phyloP scores from a whole-genome alignment of 2,113 vertebrate species.

The Pseudopipra pipra region DNA sequence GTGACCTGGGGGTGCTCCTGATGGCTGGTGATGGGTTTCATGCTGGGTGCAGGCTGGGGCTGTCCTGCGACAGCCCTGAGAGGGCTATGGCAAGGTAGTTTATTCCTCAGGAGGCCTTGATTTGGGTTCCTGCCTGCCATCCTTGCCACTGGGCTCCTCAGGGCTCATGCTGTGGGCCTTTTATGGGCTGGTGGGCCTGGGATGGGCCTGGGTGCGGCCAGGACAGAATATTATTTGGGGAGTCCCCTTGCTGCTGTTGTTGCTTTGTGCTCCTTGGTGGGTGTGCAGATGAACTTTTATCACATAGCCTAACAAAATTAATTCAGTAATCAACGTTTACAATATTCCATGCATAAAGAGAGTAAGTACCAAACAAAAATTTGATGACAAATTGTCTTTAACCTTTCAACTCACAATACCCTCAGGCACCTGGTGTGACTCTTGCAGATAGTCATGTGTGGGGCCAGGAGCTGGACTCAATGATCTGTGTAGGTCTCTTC shows the following conservation, averaged over 20 bases:
- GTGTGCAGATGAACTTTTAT: background rate
- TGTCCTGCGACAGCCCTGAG: background rate
- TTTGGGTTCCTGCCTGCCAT: background rate
- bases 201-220: background rate
- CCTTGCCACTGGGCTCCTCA: background rate
- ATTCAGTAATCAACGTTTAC: background rate
- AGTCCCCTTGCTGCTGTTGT: background rate
- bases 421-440: no score
- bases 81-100: background rate
- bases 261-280: background rate
- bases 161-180: background rate
- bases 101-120: background rate
- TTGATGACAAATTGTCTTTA: background rate
- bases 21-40: background rate
- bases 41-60: background rate
- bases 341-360: accelerated
- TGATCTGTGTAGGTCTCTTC: no score
- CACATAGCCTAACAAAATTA: background rate
- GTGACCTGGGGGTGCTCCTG: accelerated
- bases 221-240: background rate
- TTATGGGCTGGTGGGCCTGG: background rate
- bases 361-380: background rate
- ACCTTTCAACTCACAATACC: background rate
- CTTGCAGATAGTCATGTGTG: no score
- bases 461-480: no score